phyloP scores from a whole-genome alignment of 1,140 invertebrate species.

The Leptonema lineaticorne region DNA sequence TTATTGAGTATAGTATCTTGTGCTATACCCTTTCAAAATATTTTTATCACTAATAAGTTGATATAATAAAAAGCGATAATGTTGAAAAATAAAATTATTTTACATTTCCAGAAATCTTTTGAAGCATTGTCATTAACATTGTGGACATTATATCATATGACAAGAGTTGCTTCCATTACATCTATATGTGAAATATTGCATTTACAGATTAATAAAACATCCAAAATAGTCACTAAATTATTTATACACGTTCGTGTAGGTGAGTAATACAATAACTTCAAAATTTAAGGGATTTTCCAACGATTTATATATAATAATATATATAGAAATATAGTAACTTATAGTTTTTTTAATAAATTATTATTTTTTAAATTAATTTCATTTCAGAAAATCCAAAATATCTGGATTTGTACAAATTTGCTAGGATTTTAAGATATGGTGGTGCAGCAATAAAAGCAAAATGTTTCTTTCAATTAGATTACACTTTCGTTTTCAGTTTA shows the following conservation, averaged over 20 bases:
- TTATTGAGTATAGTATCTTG: too few relatives aligned
- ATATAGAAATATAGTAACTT: neutral
- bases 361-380: too few relatives aligned
- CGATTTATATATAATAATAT: neutral
- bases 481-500: neutral
- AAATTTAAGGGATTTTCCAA: neutral
- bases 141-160: neutral
- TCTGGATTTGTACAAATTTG: neutral
- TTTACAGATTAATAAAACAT: neutral
- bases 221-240: neutral
- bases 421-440: neutral
- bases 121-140: neutral
- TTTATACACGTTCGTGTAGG: neutral
- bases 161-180: neutral
- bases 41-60: too few relatives aligned
- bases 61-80: constrained; percentile 1
- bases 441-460: neutral
- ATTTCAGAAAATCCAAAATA: neutral
- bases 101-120: too few relatives aligned
- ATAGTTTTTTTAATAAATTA: neutral
- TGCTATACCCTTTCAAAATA: too few relatives aligned
- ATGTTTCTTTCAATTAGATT: neutral
- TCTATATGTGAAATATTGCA: neutral
- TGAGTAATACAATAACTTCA: neutral
- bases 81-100: neutral